Evolutionary conservation across 2,797 vertebrate genomes (phyloP).

Genomic region (Anguilla obscura): DNA sequence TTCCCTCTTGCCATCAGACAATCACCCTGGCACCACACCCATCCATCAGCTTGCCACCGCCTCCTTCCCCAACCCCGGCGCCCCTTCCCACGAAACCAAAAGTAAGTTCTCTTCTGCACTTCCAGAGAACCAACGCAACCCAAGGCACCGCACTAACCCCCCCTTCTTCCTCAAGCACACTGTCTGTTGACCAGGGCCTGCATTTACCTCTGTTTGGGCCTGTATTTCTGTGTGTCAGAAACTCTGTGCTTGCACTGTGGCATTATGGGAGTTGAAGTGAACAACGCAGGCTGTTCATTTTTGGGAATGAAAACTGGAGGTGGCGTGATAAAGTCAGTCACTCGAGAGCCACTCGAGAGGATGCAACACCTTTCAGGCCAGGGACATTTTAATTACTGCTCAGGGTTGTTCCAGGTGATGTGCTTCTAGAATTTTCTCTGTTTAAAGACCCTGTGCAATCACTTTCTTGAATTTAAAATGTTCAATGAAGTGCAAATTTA

Average conservation of each 20-base stretch:
- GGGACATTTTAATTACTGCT: neutral
- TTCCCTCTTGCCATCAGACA: conserved; percentile 69
- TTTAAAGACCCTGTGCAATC: neutral
- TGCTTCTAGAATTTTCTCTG: neutral
- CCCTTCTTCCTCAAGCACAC: neutral
- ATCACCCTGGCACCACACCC: conserved; percentile 79
- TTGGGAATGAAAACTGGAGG: neutral
- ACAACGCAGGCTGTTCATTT: neutral
- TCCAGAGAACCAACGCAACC: neutral
- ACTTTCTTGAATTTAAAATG: neutral
- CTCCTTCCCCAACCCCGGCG: conserved; percentile 78
- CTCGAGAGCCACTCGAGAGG: neutral
- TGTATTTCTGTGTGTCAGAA: neutral
- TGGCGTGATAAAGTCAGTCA: neutral
- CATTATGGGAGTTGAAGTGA: neutral
- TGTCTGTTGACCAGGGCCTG: neutral
- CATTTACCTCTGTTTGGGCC: neutral
- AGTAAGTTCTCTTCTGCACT: conserved; percentile 70
- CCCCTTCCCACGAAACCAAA: conserved; percentile 76
- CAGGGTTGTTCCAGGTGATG: neutral
- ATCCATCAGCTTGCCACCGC: conserved; percentile 79
- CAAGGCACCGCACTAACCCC: neutral
- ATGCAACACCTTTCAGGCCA: neutral
- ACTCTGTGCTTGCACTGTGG: neutral
- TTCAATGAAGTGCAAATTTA: neutral